Conservation (phyloP, 2,113 vertebrate species). For the Corvus moneduloides region DNA sequence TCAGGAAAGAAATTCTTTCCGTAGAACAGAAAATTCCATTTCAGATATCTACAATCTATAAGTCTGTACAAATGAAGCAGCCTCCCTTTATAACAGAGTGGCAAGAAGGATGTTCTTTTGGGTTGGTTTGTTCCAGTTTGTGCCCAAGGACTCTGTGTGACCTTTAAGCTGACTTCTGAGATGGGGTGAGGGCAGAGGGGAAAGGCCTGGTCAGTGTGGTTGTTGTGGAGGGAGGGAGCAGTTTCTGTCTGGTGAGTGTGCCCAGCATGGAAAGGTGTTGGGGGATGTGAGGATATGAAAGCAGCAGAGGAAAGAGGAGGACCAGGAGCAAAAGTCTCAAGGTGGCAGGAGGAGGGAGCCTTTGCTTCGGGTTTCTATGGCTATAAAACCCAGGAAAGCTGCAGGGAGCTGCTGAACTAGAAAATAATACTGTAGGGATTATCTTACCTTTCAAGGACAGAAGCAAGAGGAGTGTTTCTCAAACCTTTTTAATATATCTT, state of each 20-base stretch:
- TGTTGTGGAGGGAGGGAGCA: neutral
- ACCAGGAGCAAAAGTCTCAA: neutral
- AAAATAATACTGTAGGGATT: neutral
- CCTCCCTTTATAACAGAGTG: neutral
- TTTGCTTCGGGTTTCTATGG: neutral
- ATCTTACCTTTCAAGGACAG: constrained; percentile 16
- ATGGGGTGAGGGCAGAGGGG: neutral
- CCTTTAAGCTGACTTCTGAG: neutral
- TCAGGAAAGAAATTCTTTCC: neutral
- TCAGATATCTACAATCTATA: neutral
- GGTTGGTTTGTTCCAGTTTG: neutral
- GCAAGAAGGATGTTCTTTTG: neutral
- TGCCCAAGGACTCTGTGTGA: neutral
- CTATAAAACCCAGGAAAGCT: neutral
- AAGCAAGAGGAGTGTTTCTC: neutral
- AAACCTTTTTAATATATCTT: constrained; percentile 9
- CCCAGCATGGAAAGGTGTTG: neutral
- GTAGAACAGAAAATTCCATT: neutral
- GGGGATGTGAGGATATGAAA: neutral
- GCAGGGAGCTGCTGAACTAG: neutral
- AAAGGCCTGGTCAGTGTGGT: neutral
- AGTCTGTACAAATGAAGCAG: neutral
- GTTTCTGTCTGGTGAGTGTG: neutral
- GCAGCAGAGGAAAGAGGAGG: neutral
- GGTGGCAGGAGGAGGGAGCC: neutral